Percentiles rank a stretch among this genome's conserved stretches.
Evolutionary conservation across 2,888 invertebrate genomes (phyloP).

Genomic region (Acleris cristana): DNA sequence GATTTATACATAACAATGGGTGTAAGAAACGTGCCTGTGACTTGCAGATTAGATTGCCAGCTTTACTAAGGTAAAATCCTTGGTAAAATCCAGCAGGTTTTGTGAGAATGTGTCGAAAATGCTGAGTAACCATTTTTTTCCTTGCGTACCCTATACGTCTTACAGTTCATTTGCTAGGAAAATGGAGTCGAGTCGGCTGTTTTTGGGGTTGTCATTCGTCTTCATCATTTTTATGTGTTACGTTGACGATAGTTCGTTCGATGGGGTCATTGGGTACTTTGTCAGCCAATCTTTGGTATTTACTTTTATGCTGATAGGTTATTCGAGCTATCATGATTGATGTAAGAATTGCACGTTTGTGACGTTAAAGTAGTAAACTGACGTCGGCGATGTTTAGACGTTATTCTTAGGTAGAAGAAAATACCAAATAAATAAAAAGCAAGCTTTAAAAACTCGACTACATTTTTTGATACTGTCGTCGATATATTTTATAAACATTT

Average conservation of each 20-base stretch:
- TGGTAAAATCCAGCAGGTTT: not conserved
- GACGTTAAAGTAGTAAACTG: too few species aligned
- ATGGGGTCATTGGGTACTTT: slow-evolving; percentile 20
- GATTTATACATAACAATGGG: slow-evolving; percentile 51
- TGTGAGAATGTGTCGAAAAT: slow-evolving; percentile 7
- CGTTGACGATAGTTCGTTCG: slow-evolving; percentile 24
- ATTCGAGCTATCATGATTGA: not conserved
- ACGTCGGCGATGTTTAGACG: too few species aligned
- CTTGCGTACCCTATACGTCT: slow-evolving; percentile 22
- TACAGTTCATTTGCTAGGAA: slow-evolving; percentile 32
- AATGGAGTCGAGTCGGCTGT: slow-evolving; percentile 27
- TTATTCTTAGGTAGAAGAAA: too few species aligned
- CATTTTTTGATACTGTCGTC: too few species aligned
- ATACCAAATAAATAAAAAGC: too few species aligned
- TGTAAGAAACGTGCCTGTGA: slow-evolving; percentile 49
- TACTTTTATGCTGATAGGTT: slow-evolving; percentile 17
- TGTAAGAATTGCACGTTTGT: too few species aligned
- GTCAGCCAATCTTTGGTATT: slow-evolving; percentile 8
- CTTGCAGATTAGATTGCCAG: slow-evolving; percentile 54
- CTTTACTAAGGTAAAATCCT: slow-evolving; percentile 50
- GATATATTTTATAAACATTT: too few species aligned
- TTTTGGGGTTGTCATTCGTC: slow-evolving; percentile 26
- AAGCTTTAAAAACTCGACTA: too few species aligned
- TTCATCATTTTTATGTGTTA: slow-evolving; percentile 32
- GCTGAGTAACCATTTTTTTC: slow-evolving; percentile 9